Evolutionary conservation across 2,797 vertebrate genomes (phyloP), one percentile per base, ranked within the genome.

Genomic region (Antennarius maculatus): DNA sequence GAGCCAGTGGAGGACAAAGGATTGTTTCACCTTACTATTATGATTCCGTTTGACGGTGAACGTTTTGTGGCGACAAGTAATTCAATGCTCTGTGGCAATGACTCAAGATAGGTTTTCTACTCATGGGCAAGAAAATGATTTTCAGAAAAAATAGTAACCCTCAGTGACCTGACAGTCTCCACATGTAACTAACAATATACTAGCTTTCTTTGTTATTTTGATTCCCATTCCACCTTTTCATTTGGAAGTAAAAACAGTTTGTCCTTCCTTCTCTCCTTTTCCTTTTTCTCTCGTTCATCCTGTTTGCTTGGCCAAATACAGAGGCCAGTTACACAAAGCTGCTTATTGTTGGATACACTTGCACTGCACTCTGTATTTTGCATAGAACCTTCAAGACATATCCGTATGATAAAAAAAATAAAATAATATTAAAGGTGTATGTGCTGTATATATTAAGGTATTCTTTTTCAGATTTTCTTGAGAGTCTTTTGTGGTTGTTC

Each of bases 81-180:
- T 82, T 88, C 61, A 78, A 65, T 83, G 78, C 74, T 66, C 71
- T 79, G 80, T 78, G 61, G 76, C 57, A 47, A 37, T 51, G 62
- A 54, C 60, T 80, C 45, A 45, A 68, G 69, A 65, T 63, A 80
- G 34, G 66, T 66, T 80, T 74, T 80, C 53, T 80, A 80, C 83
- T 82, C 72, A 83, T 34, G 14, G 54, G 52, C 28, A 49, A 34
- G 62, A 43, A 83, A 73, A 49, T 74, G 61, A 86, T 75, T 75
- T 79, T 79, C 67, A 72, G 63, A 61, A 55, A 84, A 82, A 69
- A 59, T 73, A 87, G 88, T 84, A 83, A 86, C 80, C 71, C 54
- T 37, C 47, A n/a, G 51, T 56, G 60, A 72, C 76, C 80, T 68
- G 64, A 79, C 80, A 66, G 65, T 78, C 55, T 72, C 15, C 46